Evolutionary conservation across 2,797 vertebrate genomes (phyloP).

Genomic region (Enteromius trimaculatus): DNA sequence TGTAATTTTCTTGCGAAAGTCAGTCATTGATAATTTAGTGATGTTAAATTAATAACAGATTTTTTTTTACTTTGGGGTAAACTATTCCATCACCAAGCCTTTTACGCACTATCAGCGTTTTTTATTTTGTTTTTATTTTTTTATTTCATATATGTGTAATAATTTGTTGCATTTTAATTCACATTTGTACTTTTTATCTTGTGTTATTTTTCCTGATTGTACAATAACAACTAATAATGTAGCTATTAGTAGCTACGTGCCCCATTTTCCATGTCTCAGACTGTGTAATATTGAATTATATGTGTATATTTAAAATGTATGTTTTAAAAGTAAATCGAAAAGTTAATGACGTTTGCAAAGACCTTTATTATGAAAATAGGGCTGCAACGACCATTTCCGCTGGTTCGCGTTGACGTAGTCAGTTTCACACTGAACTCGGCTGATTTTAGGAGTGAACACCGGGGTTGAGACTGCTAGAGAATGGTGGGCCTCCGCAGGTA

Average conservation of each 20-base stretch:
- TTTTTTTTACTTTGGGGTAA: not conserved
- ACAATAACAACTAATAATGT: not conserved
- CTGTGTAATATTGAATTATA: not conserved
- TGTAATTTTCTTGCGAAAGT: not conserved
- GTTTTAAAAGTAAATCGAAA: not conserved
- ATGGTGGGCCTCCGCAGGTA: conserved; percentile 63
- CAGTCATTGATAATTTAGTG: not conserved
- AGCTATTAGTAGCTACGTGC: not conserved
- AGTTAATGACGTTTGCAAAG: not conserved
- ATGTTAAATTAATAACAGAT: not conserved
- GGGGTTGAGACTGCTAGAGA: conserved; percentile 63
- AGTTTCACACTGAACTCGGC: conserved; percentile 48
- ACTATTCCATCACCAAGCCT: not conserved
- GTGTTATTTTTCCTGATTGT: not conserved
- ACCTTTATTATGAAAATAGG: conserved; percentile 32
- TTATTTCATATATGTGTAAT: not conserved
- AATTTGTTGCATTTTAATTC: not conserved
- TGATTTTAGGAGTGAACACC: conserved; percentile 60
- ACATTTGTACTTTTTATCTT: not conserved
- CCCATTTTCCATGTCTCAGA: not conserved
- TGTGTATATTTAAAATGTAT: not conserved
- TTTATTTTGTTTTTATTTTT: not conserved
- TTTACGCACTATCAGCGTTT: not conserved
- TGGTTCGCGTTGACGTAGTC: conserved; percentile 31
- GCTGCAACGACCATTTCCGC: conserved; percentile 18